Base-by-base conservation (phyloP, 2,888 invertebrate genomes). In the Lasioglossum lativentre region DNA sequence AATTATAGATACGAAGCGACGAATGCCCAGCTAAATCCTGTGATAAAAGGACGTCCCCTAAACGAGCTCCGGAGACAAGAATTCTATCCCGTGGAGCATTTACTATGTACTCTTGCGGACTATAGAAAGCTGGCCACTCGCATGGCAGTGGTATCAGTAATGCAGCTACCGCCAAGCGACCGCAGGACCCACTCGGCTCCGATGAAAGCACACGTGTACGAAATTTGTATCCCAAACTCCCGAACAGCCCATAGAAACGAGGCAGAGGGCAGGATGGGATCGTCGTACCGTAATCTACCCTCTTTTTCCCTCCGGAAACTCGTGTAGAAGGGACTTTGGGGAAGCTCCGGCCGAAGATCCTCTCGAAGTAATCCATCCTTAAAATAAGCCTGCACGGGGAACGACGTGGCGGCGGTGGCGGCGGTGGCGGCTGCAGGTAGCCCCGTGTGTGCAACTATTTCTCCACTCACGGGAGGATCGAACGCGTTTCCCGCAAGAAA, bases 301-400 rank as follows among this genome's bases (percentile, higher is more conserved):
- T 63, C 34, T 68, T 56, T 78, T 75, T 78, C 52, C 77, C 63
- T 19, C 77, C 30, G 19, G 34, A n/a, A 16, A 68, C 56, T 23
- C 30, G 8, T 10, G 52, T 63, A 45, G 2, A 10, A 30, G 63
- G 45, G 68, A 76, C 74, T 79, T 75, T 70, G n/a, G 70, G 66
- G 47, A 34, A 42, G 52, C 38, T 30, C 8, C 12, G 47, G 56
- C 47, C 59, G 56, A 52, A 73, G 47, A 79, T 56, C 30, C 59
- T 77, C 59, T 70, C 63, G 72, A 63, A 77, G 76, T 84, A 85
- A 86, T 86, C 78, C 76, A 56, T 52, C 63, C 68, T 88, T 73
- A 82, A 85, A 88, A 86, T 89, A 86, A 87, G 83, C 83, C 76
- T 83, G 72, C 70, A 73, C 71, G 23, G 70, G 71, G 77, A 83